These are phyloP conservation scores for Volucella inanis DNA, from an alignment of 2,888 invertebrate species.

Conservation along the genomic window DNA sequence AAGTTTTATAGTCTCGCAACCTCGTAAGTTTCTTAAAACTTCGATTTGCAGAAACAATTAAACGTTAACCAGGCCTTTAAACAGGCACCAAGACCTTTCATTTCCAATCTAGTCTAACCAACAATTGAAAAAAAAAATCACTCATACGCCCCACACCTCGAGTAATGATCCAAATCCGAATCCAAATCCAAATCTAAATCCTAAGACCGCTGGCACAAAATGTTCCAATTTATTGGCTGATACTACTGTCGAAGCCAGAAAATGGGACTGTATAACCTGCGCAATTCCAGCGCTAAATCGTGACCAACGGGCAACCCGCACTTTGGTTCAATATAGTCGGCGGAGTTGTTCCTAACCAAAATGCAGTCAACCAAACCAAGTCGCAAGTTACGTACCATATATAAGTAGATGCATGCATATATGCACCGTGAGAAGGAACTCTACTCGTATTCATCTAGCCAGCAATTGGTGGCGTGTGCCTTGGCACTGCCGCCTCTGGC, in stretches of 20 bases:
- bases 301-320: slow-evolving; percentile 64
- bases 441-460: slow-evolving; percentile 29
- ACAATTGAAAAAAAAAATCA: not conserved
- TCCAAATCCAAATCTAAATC: not conserved
- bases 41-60: slow-evolving; percentile 57
- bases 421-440: slow-evolving; percentile 65
- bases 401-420: slow-evolving; percentile 2
- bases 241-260: slow-evolving; percentile 15
- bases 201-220: slow-evolving; percentile 50
- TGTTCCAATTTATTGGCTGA: slow-evolving; percentile 49
- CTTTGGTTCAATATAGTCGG: slow-evolving; percentile 48
- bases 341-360: slow-evolving; percentile 21
- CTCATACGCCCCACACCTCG: slow-evolving; percentile 33
- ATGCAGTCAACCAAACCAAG: slow-evolving; percentile 42
- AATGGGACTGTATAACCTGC: slow-evolving; percentile 27
- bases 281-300: slow-evolving; percentile 55
- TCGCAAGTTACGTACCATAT: too few relatives aligned
- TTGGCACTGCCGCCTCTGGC: slow-evolving; percentile 18
- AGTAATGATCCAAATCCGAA: slow-evolving; percentile 8
- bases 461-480: slow-evolving; percentile 67
- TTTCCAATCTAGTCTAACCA: slow-evolving; percentile 29
- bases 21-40: slow-evolving; percentile 21
- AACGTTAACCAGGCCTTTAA: slow-evolving; percentile 50
- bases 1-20: not conserved
- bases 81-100: slow-evolving; percentile 56